Conservation (phyloP, 2,113 vertebrate genomes). For the Lonchura striata region DNA sequence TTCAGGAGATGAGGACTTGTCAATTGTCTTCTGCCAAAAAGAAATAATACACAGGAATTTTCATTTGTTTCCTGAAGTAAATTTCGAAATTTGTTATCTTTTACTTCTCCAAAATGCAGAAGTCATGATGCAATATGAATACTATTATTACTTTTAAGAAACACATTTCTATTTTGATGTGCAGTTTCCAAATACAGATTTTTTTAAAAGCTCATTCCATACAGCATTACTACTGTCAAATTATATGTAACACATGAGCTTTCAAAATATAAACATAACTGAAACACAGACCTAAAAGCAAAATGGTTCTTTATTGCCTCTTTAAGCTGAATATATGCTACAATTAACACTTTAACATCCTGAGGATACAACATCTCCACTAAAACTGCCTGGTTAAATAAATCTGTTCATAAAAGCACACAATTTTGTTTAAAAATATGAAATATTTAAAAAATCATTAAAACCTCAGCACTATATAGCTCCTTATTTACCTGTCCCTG, state of each 20-base stretch:
- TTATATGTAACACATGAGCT: neutral
- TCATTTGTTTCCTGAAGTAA: neutral
- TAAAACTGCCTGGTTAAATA: neutral
- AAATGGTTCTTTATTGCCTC: slow-evolving; percentile 41
- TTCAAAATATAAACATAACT: slow-evolving; percentile 8
- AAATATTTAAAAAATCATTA: neutral
- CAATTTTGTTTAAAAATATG: neutral
- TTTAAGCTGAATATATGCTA: neutral
- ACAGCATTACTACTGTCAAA: neutral
- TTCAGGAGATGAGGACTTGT: slow-evolving; percentile 7
- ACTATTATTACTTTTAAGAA: neutral
- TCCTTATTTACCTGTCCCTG: slow-evolving; percentile 77
- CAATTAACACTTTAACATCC: neutral
- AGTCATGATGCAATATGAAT: neutral
- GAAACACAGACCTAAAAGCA: slow-evolving; percentile 12
- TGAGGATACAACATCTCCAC: neutral
- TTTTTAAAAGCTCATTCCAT: neutral
- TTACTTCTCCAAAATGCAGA: neutral
- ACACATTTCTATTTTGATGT: neutral
- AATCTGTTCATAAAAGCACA: neutral
- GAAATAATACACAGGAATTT: slow-evolving; percentile 32
- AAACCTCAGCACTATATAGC: neutral
- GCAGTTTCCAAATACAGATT: neutral
- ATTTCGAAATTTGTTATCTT: neutral
- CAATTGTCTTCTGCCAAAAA: slow-evolving; percentile 31